Evolutionary conservation across 2,797 vertebrate genomes (phyloP), one percentile per base, ranked within the genome.

Genomic region (Peromyscus attwateri): DNA sequence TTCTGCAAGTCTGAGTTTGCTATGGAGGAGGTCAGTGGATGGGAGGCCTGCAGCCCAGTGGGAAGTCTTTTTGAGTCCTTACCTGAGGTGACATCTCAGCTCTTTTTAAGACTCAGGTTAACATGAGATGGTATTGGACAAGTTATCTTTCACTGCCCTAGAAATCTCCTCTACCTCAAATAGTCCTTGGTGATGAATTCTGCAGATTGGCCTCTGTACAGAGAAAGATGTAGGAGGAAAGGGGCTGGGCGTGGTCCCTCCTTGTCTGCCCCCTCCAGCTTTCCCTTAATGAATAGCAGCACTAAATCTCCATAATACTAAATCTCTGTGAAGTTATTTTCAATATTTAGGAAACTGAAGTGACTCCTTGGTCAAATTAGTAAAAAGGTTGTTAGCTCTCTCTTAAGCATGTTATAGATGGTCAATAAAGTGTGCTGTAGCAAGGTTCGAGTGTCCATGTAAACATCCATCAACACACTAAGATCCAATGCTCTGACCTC

Each of bases 1-100:
- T 16, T 0, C 19, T 0, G 11, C n/a, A 76, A 62, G 5, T 75
- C 70, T 31, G 66, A 0, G 0, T n/a, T 14, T 9, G 70, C 6
- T 1, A 23, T 49, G 76, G 68, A 57, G 37, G 27, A 27, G 34
- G 57, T 49, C 71, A 11, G 46, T 34, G 16, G 43, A 4, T 6
- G 3, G 77, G 82, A 64, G 9, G 14, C 27, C n/a, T 31, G 70
- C 17, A 7, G 23, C 8, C n/a, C 64, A 3, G 9, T 0, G 5
- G 8, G 6, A 13, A 25, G 11, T 46, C 27, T 55, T 25, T n/a
- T 64, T 17, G 55, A 29, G 31, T 43, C 43, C 31, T 62, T 21
- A 34, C 37, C 62, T 9, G 7, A 43, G 66, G 66, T 2, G 21
- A 77, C 8, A 29, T 6, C 40, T 62, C 34, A 8, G 37, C 49